Percentiles rank a stretch among this genome's conserved stretches.
These are phyloP conservation scores for Agonopterix arenella DNA, from an alignment of 2,888 invertebrate genomes.

Conservation along the genomic window DNA sequence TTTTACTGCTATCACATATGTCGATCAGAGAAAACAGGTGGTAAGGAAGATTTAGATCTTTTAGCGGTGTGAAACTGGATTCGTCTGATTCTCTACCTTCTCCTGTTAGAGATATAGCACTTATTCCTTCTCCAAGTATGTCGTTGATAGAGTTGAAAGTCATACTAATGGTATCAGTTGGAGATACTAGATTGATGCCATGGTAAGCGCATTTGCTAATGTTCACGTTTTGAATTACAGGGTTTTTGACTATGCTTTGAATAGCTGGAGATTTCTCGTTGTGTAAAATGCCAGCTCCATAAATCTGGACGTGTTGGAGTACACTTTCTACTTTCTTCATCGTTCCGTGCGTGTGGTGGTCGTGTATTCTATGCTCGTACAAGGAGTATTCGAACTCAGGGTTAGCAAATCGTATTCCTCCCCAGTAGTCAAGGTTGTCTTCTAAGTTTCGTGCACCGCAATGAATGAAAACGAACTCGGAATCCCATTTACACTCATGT, in stretches of 20 bases:
- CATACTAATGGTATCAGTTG: constrained; percentile 87
- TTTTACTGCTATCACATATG: constrained; percentile 97
- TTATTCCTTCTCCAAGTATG: constrained; percentile 93
- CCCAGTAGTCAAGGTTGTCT: constrained; percentile 90
- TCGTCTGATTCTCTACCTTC: constrained; percentile 92
- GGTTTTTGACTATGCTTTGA: constrained; percentile 92
- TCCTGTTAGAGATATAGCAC: constrained; percentile 92
- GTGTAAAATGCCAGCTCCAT: constrained; percentile 96
- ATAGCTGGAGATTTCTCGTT: constrained; percentile 96
- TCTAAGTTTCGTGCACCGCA: constrained; percentile 86
- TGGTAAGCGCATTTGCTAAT: constrained; percentile 92
- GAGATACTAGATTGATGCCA: constrained; percentile 94
- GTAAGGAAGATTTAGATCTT: constrained; percentile 89
- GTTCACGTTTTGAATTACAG: constrained; percentile 87
- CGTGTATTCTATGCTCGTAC: constrained; percentile 88
- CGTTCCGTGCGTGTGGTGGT: constrained; percentile 86
- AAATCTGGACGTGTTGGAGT: constrained; percentile 87
- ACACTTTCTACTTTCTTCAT: constrained; percentile 84
- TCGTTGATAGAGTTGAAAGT: constrained; percentile 85
- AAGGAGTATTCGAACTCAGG: constrained; percentile 92
- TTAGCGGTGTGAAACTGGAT: constrained; percentile 92
- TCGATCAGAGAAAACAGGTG: constrained; percentile 95
- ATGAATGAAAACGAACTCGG: constrained; percentile 93
- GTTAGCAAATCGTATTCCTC: constrained; percentile 94
- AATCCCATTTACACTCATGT: constrained; percentile 93